These are phyloP conservation scores for Morelia viridis DNA, from an alignment of 2,797 vertebrate genomes.

Conservation along the genomic window DNA sequence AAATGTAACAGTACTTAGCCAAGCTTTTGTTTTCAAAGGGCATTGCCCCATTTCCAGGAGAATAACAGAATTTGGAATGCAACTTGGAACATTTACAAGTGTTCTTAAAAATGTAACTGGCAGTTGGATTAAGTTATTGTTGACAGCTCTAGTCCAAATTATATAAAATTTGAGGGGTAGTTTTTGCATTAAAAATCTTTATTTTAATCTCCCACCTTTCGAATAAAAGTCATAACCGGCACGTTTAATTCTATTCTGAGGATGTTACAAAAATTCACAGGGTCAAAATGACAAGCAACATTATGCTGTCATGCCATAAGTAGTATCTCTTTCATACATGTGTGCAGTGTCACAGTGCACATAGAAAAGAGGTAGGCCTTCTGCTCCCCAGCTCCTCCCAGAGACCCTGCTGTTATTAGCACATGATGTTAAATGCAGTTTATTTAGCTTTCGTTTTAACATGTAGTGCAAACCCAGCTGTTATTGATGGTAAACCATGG, in stretches of 20 bases:
- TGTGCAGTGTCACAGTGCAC: not conserved
- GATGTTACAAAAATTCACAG: not conserved
- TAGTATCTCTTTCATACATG: not conserved
- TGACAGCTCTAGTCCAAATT: too few species aligned
- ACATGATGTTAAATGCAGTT: not conserved
- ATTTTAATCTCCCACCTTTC: not conserved
- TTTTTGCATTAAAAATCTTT: not conserved
- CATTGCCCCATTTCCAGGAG: not conserved
- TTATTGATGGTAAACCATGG: not conserved
- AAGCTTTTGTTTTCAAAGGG: not conserved
- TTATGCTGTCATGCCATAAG: not conserved
- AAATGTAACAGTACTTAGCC: not conserved
- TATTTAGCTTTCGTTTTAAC: not conserved
- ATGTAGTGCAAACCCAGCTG: not conserved
- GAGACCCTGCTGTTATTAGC: not conserved
- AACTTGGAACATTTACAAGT: not conserved
- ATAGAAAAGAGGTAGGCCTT: not conserved
- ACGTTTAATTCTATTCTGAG: not conserved
- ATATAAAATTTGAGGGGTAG: not conserved
- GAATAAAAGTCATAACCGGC: not conserved
- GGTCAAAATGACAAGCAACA: not conserved
- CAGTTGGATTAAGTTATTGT: not conserved
- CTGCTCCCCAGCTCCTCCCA: not conserved
- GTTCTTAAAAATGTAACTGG: not conserved
- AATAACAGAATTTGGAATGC: not conserved